Percentiles rank a stretch among this genome's conserved stretches.
These are phyloP conservation scores for Thymelicus lineola DNA, from an alignment of 2,888 invertebrate species.

Conservation along the genomic window DNA sequence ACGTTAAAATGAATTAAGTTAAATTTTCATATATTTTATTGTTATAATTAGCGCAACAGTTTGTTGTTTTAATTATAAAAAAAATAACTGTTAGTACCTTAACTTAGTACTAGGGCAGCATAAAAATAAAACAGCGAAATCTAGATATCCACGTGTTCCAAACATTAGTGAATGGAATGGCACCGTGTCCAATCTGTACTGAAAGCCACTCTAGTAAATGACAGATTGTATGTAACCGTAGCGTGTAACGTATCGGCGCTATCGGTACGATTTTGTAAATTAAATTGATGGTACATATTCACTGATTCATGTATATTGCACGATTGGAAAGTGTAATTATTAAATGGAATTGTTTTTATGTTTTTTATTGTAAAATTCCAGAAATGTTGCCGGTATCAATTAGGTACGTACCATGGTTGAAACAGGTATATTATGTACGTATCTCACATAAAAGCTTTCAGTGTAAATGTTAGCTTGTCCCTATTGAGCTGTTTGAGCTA, in stretches of 20 bases:
- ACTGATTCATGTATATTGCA: constrained; percentile 14
- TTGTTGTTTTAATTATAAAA: too few relatives aligned
- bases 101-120: constrained; percentile 27
- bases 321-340: not conserved
- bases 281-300: constrained; percentile 9
- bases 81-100: not conserved
- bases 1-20: too few relatives aligned
- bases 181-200: constrained; percentile 33
- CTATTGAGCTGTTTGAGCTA: too few relatives aligned
- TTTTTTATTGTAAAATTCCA: not conserved
- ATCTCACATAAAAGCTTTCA: too few relatives aligned
- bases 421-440: too few relatives aligned
- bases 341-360: not conserved
- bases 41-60: too few relatives aligned
- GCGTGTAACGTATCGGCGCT: constrained; percentile 17
- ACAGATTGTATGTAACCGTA: constrained; percentile 11
- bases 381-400: too few relatives aligned
- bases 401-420: too few relatives aligned
- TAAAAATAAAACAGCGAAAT: constrained; percentile 18
- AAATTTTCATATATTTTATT: too few relatives aligned
- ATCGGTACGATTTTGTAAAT: constrained; percentile 25
- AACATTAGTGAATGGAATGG: constrained; percentile 32
- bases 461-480: too few relatives aligned
- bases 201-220: constrained; percentile 37
- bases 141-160: not conserved